Conservation (phyloP, 2,888 invertebrate genomes). For the Crossocerus cetratus region DNA sequence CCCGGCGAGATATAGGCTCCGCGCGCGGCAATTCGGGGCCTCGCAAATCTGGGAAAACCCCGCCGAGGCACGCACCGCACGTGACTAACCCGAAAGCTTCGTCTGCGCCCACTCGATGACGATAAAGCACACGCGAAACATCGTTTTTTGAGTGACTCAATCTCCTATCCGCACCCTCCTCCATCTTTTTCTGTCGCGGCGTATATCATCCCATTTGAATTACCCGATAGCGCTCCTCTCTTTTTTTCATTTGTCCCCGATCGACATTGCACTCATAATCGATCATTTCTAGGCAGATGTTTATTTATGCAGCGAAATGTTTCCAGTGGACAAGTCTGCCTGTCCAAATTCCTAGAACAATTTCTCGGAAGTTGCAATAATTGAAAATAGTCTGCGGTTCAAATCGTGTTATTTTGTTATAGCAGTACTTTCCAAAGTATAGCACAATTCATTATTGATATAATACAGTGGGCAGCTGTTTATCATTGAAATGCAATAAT, state of each 20-base stretch:
- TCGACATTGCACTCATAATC: neutral
- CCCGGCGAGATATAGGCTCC: constrained; percentile 46
- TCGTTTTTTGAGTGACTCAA: constrained; percentile 67
- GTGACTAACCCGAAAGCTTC: constrained; percentile 58
- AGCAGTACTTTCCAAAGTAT: too few relatives aligned
- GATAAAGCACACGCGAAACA: constrained; percentile 67
- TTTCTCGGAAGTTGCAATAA: too few relatives aligned
- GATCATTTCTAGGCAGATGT: neutral
- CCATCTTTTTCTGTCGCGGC: too few relatives aligned
- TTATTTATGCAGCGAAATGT: neutral
- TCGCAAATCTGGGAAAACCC: constrained; percentile 70
- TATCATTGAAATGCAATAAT: too few relatives aligned
- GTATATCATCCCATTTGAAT: too few relatives aligned
- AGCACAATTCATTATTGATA: too few relatives aligned
- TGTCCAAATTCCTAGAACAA: neutral
- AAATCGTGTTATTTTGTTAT: too few relatives aligned
- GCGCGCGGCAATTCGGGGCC: constrained; percentile 47
- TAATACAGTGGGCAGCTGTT: too few relatives aligned
- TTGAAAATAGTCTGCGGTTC: too few relatives aligned
- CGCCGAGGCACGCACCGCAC: constrained; percentile 73
- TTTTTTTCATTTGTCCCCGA: neutral
- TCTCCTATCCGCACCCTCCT: constrained; percentile 28
- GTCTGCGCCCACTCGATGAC: constrained; percentile 68
- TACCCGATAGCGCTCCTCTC: neutral
- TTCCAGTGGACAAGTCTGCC: neutral